A percentile compares a stretch with the other conserved stretches of the same genome.
These are phyloP conservation scores for Cryptomyrus ogoouensis DNA, from an alignment of 2,113 vertebrate species.

Conservation along the genomic window DNA sequence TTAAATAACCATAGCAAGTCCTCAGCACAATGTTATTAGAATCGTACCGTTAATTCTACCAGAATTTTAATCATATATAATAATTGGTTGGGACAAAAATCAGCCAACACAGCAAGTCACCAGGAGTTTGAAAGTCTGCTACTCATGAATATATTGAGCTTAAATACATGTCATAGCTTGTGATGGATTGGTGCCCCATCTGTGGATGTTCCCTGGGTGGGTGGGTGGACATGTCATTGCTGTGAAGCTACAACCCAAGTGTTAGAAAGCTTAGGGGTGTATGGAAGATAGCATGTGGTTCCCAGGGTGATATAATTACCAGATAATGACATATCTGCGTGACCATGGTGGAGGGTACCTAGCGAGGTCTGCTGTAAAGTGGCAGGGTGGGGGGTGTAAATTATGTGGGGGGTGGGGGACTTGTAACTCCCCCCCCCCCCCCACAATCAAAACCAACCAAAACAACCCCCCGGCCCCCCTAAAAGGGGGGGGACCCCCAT, in stretches of 20 bases:
- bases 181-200: no score
- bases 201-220: no score
- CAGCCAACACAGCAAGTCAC: neutral
- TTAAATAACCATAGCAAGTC: neutral
- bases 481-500: no score
- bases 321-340: slow-evolving; percentile 11
- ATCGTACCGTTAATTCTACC: neutral
- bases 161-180: neutral
- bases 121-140: neutral
- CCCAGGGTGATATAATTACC: neutral
- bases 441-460: no score
- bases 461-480: no score
- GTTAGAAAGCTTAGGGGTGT: neutral
- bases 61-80: neutral
- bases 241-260: neutral
- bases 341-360: neutral
- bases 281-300: neutral
- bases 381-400: neutral
- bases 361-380: neutral
- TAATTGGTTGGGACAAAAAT: neutral
- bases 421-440: neutral
- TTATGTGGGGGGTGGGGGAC: neutral
- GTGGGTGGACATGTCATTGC: neutral
- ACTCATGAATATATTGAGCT: neutral
- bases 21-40: neutral